phyloP scores from a whole-genome alignment of 2,797 vertebrate genomes.

The Botia almorhae region DNA sequence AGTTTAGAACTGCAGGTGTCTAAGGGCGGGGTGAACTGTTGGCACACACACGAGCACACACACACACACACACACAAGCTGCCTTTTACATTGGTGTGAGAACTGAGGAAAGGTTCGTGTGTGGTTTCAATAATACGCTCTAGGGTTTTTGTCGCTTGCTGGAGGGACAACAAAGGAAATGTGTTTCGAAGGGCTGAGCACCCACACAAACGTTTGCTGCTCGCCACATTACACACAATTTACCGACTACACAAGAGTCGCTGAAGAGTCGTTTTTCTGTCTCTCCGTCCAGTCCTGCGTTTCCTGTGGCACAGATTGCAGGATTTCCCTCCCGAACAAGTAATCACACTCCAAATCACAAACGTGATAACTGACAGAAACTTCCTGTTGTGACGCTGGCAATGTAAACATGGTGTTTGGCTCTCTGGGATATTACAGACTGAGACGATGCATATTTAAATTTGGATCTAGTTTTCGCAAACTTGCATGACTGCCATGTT shows the following conservation, averaged over 20 bases:
- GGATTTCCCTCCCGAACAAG: conserved; percentile 74
- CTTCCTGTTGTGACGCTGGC: conserved; percentile 2
- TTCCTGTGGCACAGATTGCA: conserved; percentile 75
- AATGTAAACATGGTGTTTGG: not conserved
- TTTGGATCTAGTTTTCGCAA: not conserved
- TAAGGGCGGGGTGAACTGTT: conserved; percentile 26
- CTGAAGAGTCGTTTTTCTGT: conserved; percentile 11
- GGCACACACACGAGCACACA: conserved; percentile 4
- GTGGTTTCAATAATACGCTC: not conserved
- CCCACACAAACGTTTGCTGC: conserved; percentile 1
- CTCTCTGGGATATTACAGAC: conserved; percentile 29
- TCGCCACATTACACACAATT: conserved; percentile 43
- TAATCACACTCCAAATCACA: conserved; percentile 46
- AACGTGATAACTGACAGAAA: conserved; percentile 43
- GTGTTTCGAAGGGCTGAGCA: conserved; percentile 38
- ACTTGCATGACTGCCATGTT: too few species aligned
- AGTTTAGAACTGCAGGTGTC: conserved; percentile 31
- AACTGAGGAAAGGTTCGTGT: conserved; percentile 10
- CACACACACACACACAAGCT: conserved; percentile 12
- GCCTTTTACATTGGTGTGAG: conserved; percentile 14
- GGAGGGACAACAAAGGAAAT: conserved; percentile 39
- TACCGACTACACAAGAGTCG: conserved; percentile 28
- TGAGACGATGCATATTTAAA: conserved; percentile 2
- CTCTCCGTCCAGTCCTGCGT: conserved; percentile 36
- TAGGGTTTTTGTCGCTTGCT: conserved; percentile 23